phyloP scores from a whole-genome alignment of 2,797 vertebrate genomes.

The Numenius phaeopus region DNA sequence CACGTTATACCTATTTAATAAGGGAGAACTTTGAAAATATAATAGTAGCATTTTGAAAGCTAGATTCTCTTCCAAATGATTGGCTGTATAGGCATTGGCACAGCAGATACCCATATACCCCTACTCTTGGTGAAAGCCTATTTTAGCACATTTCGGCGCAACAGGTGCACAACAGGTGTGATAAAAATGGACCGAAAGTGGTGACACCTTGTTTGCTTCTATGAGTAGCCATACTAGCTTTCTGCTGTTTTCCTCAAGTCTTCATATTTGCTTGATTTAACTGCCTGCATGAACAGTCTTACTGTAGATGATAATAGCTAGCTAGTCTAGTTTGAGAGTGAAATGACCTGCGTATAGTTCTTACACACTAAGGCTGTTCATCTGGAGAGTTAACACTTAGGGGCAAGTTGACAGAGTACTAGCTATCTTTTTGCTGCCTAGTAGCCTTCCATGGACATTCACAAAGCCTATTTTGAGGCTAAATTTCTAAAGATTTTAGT shows the following conservation, averaged over 20 bases:
- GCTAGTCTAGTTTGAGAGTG: not conserved
- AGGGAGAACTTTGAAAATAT: not conserved
- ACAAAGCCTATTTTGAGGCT: not conserved
- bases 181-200: not conserved
- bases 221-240: not conserved
- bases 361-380: not conserved
- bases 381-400: not conserved
- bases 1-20: not conserved
- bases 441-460: not conserved
- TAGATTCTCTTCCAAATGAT: not conserved
- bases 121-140: not conserved
- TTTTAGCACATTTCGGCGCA: not conserved
- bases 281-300: not conserved
- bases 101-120: rapidly evolving
- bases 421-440: not conserved
- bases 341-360: not conserved
- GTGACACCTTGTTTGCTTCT: not conserved
- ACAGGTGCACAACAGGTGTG: not conserved
- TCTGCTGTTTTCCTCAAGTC: not conserved
- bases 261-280: not conserved
- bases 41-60: not conserved
- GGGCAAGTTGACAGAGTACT: not conserved
- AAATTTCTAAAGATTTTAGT: not conserved
- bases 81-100: not conserved
- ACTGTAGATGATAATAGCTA: not conserved